Percentiles rank a stretch among this genome's conserved stretches.
phyloP scores from a whole-genome alignment of 2,797 vertebrate genomes.

The Cryptoprocta ferox region DNA sequence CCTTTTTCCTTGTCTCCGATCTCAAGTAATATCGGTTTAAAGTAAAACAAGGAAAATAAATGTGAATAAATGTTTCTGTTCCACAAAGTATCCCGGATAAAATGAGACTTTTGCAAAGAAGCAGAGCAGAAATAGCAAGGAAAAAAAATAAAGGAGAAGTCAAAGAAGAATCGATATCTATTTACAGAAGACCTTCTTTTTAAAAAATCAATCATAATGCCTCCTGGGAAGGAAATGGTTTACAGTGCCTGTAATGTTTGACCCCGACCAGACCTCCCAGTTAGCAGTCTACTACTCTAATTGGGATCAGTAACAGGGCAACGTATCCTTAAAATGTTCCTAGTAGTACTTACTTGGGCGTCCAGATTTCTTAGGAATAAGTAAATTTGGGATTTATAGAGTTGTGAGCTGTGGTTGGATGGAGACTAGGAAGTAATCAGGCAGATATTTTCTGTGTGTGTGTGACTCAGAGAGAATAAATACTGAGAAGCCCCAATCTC shows the following conservation, averaged over 20 bases:
- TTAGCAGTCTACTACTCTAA: neutral
- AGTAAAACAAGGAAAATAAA: neutral
- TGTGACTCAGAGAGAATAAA: neutral
- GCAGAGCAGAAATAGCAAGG: neutral
- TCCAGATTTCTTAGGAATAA: conserved; percentile 42
- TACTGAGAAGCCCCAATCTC: neutral
- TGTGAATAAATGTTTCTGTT: neutral
- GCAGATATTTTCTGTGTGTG: neutral
- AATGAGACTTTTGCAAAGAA: conserved; percentile 11
- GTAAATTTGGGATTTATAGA: conserved; percentile 16
- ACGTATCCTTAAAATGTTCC: neutral
- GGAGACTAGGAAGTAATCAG: neutral
- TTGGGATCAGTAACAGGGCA: neutral
- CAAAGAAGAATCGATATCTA: conserved; percentile 41
- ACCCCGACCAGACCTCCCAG: neutral
- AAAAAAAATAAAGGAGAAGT: neutral
- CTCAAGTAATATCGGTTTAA: neutral
- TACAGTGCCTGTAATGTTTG: neutral
- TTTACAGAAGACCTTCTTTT: neutral
- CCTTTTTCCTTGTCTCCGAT: neutral
- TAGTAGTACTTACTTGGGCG: neutral
- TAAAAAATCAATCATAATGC: conserved; percentile 27
- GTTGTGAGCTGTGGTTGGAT: neutral
- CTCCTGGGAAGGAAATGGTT: conserved; percentile 33
- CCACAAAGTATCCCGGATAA: neutral